A percentile compares a stretch with the other conserved stretches of the same genome.
These are phyloP conservation scores for Catharus bicknelli DNA, from an alignment of 2,113 vertebrate species.

Conservation along the genomic window DNA sequence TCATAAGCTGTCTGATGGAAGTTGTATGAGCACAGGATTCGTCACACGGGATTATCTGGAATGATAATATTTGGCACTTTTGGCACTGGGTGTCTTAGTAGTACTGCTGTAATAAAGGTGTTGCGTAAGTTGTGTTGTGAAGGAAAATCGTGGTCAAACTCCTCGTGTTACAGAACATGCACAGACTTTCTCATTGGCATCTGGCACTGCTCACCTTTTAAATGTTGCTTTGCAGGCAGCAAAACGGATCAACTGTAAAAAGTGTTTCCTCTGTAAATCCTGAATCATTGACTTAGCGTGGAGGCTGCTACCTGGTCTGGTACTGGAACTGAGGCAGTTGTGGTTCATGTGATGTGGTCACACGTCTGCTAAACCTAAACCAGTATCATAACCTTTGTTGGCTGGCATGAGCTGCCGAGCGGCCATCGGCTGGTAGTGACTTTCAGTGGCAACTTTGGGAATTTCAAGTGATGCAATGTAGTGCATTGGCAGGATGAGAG, in stretches of 20 bases:
- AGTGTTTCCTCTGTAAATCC: background rate
- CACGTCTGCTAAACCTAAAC: background rate
- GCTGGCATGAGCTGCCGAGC: background rate
- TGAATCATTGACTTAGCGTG: background rate
- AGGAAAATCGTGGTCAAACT: background rate
- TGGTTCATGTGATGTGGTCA: slow-evolving; percentile 50
- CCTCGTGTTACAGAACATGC: background rate
- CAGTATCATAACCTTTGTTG: background rate
- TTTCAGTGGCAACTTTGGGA: background rate
- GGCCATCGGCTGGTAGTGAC: background rate
- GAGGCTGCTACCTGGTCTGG: background rate
- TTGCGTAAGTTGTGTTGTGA: background rate
- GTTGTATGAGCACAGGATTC: background rate
- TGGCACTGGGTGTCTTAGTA: background rate
- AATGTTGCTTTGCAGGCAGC: background rate
- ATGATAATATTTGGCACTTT: background rate
- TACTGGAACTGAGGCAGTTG: background rate
- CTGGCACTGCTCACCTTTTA: background rate
- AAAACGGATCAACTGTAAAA: background rate
- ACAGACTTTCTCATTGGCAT: background rate
- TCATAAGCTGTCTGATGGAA: background rate
- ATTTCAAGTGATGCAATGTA: background rate
- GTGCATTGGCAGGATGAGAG: background rate
- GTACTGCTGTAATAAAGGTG: background rate
- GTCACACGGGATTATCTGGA: slow-evolving; percentile 8